phyloP scores from a whole-genome alignment of 1,140 invertebrate species.

The Hirudo medicinalis region DNA sequence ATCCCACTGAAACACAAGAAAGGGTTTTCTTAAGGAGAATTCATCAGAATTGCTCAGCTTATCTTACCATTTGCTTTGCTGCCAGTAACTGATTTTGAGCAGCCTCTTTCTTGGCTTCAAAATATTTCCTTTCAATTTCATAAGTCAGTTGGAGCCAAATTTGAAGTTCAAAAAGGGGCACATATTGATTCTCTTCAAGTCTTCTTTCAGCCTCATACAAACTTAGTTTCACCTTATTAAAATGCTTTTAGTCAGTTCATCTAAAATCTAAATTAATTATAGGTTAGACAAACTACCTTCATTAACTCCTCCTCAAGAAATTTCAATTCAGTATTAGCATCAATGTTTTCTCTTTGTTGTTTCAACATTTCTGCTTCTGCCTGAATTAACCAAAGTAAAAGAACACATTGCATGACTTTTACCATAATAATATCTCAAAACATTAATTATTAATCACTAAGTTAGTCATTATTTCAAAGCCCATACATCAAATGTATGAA shows the following conservation, averaged over 20 bases:
- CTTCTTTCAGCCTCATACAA: conserved; percentile 72
- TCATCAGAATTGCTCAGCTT: neutral
- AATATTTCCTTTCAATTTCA: conserved; percentile 77
- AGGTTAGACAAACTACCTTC: conserved; percentile 24
- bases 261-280: neutral
- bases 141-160: conserved; percentile 85
- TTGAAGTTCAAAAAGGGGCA: conserved; percentile 68
- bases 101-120: conserved; percentile 66
- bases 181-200: conserved; percentile 51
- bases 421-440: too few species aligned
- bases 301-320: conserved; percentile 29
- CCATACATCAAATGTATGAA: too few species aligned
- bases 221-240: conserved; percentile 49
- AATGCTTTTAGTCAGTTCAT: too few species aligned
- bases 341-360: conserved; percentile 24
- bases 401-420: too few species aligned
- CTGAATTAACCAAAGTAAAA: conserved; percentile 18
- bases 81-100: conserved; percentile 74
- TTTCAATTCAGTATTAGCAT: conserved; percentile 27
- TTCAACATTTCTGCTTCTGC: conserved; percentile 28
- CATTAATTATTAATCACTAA: too few species aligned
- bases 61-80: conserved; percentile 67
- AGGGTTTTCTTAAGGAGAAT: too few species aligned
- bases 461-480: too few species aligned
- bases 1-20: conserved; percentile 56